Evolutionary conservation across 1,140 invertebrate genomes (phyloP), one percentile per base, ranked within the genome.

Genomic region (Pinna nobilis): DNA sequence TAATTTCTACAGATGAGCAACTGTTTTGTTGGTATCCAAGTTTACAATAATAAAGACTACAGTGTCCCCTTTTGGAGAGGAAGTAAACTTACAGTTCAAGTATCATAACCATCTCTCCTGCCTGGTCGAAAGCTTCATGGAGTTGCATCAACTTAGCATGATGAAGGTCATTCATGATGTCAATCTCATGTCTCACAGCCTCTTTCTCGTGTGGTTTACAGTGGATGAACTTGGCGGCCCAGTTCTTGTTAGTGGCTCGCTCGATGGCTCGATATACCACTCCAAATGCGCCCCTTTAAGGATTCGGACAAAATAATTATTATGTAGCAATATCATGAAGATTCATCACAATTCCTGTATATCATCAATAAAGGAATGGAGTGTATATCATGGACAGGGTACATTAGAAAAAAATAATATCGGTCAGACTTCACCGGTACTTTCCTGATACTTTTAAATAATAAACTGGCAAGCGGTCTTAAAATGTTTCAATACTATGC

Each of bases 41-140:
- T n/a, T n/a, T n/a, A n/a, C n/a, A n/a, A n/a, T n/a, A n/a, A n/a
- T n/a, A n/a, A n/a, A n/a, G n/a, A n/a, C n/a, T n/a, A n/a, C n/a
- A n/a, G n/a, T n/a, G n/a, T n/a, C n/a, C n/a, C n/a, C n/a, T n/a
- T n/a, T n/a, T n/a, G n/a, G n/a, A n/a, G n/a, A 59, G 20, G 18
- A 32, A 33, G 15, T 2, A 66, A 25, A 84, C 95, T 94, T 92
- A 97, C 96, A 99, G 98, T 92, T 99, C 98, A 80, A 98, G 97
- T 72, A 99, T 98, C 23, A 99, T 92, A 41, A 99, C 96, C 97
- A 99, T 99, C 92, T 99, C 98, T 82, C 99, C 97, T 70, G 98
- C 96, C 87, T 99, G 97, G 88, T 99, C 98, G 88, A 98, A 99
- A 0, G 98, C 98, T 86, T 99, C 98, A 84, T 99, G 98, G 0